These are phyloP conservation scores for Drosophila eugracilis DNA, from an alignment of 1,140 invertebrate genomes.

Conservation along the genomic window DNA sequence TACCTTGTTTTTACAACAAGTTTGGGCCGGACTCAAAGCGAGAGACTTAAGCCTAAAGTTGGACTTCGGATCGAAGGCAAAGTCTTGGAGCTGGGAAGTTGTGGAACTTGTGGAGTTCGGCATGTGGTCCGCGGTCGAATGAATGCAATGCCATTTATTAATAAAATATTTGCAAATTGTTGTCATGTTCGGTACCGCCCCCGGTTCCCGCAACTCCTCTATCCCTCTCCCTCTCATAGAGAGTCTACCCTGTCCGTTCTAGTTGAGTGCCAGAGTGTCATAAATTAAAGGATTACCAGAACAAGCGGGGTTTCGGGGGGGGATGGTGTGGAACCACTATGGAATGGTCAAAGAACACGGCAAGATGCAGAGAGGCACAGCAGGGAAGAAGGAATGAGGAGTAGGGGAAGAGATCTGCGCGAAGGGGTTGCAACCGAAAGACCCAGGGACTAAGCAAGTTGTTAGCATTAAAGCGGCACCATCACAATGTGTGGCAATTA, in stretches of 20 bases:
- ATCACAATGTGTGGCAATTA: conserved; percentile 76
- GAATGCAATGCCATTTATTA: conserved; percentile 77
- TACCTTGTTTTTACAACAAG: conserved; percentile 43
- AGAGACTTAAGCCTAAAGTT: conserved; percentile 25
- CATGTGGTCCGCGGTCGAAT: conserved; percentile 43
- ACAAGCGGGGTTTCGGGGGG: background rate
- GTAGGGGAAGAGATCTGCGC: background rate
- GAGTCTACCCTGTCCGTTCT: conserved; percentile 44
- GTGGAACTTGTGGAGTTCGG: conserved; percentile 19
- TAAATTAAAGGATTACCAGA: conserved; percentile 45
- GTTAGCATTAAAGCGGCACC: conserved; percentile 74
- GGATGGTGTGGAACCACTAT: background rate
- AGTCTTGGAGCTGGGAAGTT: too few relatives aligned
- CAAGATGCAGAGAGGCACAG: conserved; percentile 7
- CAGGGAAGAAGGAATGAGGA: too few relatives aligned
- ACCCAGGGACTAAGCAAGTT: conserved; percentile 68
- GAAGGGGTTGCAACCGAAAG: conserved; percentile 2
- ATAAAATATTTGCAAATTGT: conserved; percentile 84
- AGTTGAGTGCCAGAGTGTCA: conserved; percentile 56
- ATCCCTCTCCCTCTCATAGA: too few relatives aligned
- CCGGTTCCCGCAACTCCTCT: too few relatives aligned
- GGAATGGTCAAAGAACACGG: conserved; percentile 26
- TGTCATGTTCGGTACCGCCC: conserved; percentile 59
- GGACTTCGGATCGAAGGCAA: conserved; percentile 35
- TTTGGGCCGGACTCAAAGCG: conserved; percentile 40